Conservation (phyloP, 2,888 invertebrate species). For the Smittia sp. region DNA sequence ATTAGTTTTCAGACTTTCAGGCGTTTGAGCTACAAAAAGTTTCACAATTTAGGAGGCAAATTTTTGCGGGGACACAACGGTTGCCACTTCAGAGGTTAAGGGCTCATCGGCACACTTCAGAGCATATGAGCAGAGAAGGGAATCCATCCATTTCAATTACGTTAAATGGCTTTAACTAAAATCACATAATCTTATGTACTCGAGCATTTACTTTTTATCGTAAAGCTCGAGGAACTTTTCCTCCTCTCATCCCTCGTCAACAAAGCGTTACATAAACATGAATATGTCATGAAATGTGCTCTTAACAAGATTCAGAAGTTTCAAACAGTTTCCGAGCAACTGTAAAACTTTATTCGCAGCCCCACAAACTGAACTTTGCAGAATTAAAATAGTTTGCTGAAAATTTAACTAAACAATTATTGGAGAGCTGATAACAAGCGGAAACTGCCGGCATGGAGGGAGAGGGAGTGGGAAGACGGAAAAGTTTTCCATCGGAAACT, state of each 20-base stretch:
- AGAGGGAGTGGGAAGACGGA: neutral
- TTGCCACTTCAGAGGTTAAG: neutral
- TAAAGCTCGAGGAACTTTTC: neutral
- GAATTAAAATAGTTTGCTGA: conserved; percentile 30
- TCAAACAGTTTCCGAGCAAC: neutral
- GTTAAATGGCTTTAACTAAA: too few species aligned
- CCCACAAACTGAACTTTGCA: neutral
- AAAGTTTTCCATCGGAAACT: conserved; percentile 3
- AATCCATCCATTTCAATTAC: conserved; percentile 18
- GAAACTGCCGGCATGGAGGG: neutral
- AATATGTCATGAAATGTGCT: conserved; percentile 12
- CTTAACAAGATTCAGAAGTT: neutral
- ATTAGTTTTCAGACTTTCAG: neutral
- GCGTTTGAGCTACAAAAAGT: neutral
- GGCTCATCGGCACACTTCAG: neutral
- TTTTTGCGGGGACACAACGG: neutral
- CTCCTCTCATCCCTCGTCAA: neutral
- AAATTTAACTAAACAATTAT: conserved; percentile 32
- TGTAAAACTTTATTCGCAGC: conserved; percentile 1
- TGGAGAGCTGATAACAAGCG: conserved; percentile 24
- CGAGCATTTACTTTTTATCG: conserved; percentile 11
- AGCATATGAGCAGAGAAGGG: neutral
- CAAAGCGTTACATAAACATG: neutral
- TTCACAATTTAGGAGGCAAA: neutral
- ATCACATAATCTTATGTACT: conserved; percentile 15